phyloP scores from a whole-genome alignment of 2,113 vertebrate species.

The Thalassoma bifasciatum region DNA sequence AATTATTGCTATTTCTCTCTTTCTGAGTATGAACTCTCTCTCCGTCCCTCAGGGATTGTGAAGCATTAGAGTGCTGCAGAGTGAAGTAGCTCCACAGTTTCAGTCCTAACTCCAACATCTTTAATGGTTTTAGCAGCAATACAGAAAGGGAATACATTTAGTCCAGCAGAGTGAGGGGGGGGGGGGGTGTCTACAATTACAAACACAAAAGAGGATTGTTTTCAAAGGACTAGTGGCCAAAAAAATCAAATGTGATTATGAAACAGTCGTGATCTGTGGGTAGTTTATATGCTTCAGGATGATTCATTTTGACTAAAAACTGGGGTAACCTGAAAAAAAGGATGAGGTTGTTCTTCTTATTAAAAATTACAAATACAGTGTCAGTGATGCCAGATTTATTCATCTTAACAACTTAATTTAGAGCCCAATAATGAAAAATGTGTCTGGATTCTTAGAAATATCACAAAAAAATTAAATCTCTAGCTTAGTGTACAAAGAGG shows the following conservation, averaged over 20 bases:
- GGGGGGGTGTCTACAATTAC: too few relatives aligned
- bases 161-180: slow-evolving; percentile 4
- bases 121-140: slow-evolving; percentile 21
- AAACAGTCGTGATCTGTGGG: not conserved
- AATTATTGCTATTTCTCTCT: slow-evolving; percentile 21
- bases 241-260: not conserved
- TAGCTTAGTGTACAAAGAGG: too few relatives aligned
- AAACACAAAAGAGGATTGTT: not conserved
- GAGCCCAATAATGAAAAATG: too few relatives aligned
- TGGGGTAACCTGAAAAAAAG: too few relatives aligned
- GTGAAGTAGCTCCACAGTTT: slow-evolving; percentile 15
- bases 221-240: not conserved
- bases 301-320: too few relatives aligned
- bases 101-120: slow-evolving; percentile 8
- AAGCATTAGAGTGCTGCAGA: slow-evolving; percentile 20
- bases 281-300: too few relatives aligned
- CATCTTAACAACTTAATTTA: too few relatives aligned
- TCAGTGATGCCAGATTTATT: not conserved
- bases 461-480: too few relatives aligned
- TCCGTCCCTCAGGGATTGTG: slow-evolving; percentile 22
- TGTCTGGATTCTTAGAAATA: too few relatives aligned
- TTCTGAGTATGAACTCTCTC: slow-evolving; percentile 2
- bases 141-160: slow-evolving; percentile 34
- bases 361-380: not conserved
- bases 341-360: not conserved